Conservation (phyloP, 2,797 vertebrate genomes). For the Sarcophilus harrisii region DNA sequence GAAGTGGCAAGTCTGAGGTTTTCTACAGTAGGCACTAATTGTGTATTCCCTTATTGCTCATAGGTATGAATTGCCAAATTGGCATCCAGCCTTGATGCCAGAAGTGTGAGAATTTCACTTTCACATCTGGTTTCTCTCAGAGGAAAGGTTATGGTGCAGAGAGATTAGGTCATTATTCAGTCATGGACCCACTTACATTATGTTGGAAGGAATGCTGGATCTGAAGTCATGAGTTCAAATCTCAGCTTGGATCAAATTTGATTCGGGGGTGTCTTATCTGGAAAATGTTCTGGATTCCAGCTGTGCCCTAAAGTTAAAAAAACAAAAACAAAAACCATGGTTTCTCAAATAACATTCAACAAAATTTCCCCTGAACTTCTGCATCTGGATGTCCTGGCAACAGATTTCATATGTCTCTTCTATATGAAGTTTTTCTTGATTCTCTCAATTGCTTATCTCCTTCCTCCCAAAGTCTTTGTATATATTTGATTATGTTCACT, state of each 20-base stretch:
- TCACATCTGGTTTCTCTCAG: not conserved
- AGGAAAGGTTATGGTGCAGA: not conserved
- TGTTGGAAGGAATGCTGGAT: not conserved
- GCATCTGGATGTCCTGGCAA: not conserved
- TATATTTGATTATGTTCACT: not conserved
- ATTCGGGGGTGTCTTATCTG: not conserved
- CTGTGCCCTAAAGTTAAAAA: not conserved
- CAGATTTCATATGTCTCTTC: not conserved
- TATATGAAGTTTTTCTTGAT: not conserved
- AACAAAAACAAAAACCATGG: not conserved
- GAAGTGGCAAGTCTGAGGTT: not conserved
- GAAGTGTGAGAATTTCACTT: slow-evolving; percentile 6
- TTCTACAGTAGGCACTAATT: not conserved
- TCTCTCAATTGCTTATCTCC: not conserved
- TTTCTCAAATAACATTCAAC: not conserved
- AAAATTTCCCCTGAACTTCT: not conserved
- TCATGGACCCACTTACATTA: not conserved
- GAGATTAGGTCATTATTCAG: not conserved
- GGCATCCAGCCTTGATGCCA: slow-evolving; percentile 5
- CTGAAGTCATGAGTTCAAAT: not conserved
- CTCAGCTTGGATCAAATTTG: not conserved
- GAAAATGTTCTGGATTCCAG: not conserved
- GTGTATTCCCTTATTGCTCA: not conserved
- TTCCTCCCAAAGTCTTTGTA: not conserved
- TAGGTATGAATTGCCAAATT: not conserved